Evolutionary conservation across 2,113 vertebrate species (phyloP).

Genomic region (Mesembrinibis cayennensis): DNA sequence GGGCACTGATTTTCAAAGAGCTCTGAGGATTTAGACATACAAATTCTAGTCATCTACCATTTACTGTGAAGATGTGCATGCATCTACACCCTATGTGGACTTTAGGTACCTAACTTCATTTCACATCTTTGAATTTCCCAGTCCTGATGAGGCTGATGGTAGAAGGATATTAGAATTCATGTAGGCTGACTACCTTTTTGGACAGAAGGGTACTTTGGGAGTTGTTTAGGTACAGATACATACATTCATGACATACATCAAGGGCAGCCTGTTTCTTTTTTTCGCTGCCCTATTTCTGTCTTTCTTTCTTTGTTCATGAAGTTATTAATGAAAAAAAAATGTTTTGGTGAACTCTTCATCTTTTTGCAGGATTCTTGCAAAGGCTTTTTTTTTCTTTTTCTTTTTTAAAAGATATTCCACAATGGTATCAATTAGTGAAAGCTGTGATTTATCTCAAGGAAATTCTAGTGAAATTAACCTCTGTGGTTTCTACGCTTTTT

Average conservation of each 20-base stretch:
- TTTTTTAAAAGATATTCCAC: neutral
- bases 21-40: neutral
- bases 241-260: neutral
- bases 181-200: neutral
- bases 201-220: neutral
- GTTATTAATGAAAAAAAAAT: neutral
- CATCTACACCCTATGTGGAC: neutral
- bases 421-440: neutral
- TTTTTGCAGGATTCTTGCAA: neutral
- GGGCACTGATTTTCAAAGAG: neutral
- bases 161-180: neutral
- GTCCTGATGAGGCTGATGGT: neutral
- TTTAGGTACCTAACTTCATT: neutral
- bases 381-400: neutral
- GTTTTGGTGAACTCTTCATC: neutral
- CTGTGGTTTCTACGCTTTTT: neutral
- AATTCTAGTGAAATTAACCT: neutral
- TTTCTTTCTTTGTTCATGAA: neutral
- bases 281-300: neutral
- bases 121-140: neutral
- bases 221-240: neutral
- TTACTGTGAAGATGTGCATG: neutral
- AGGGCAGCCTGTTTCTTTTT: neutral
- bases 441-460: neutral
- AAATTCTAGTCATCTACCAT: neutral